phyloP scores from a whole-genome alignment of 2,113 vertebrate genomes.

The Boleophthalmus pectinirostris region DNA sequence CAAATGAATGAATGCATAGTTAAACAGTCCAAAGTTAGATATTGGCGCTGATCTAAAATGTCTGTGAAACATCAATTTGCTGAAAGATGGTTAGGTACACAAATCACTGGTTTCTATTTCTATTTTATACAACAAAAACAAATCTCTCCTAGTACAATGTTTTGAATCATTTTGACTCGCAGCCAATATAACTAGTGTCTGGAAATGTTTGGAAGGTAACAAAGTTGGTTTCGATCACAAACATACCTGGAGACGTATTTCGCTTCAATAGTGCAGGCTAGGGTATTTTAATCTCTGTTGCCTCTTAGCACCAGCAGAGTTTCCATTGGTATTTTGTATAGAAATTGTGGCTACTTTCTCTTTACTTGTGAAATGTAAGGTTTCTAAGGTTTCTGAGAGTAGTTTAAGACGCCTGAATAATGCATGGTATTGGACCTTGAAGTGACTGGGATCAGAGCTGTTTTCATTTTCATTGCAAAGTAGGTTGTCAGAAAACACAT shows the following conservation, averaged over 20 bases:
- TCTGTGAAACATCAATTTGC: not conserved
- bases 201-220: not conserved
- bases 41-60: not conserved
- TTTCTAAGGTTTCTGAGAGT: not conserved
- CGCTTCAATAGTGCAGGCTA: too few species aligned
- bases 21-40: not conserved
- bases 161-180: not conserved
- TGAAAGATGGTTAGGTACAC: not conserved
- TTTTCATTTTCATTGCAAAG: slow-evolving; percentile 1
- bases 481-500: not conserved
- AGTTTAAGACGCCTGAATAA: not conserved
- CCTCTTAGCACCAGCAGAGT: too few species aligned
- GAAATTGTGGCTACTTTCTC: too few species aligned
- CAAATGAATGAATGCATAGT: not conserved
- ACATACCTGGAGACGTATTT: not conserved
- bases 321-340: too few species aligned
- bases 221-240: not conserved
- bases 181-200: not conserved
- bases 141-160: not conserved
- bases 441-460: not conserved
- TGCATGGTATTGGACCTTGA: not conserved
- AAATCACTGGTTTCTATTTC: not conserved
- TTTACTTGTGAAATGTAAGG: too few species aligned
- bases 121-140: not conserved
- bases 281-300: too few species aligned